phyloP scores from a whole-genome alignment of 2,888 invertebrate genomes.

The Drosophila diplacantha region DNA sequence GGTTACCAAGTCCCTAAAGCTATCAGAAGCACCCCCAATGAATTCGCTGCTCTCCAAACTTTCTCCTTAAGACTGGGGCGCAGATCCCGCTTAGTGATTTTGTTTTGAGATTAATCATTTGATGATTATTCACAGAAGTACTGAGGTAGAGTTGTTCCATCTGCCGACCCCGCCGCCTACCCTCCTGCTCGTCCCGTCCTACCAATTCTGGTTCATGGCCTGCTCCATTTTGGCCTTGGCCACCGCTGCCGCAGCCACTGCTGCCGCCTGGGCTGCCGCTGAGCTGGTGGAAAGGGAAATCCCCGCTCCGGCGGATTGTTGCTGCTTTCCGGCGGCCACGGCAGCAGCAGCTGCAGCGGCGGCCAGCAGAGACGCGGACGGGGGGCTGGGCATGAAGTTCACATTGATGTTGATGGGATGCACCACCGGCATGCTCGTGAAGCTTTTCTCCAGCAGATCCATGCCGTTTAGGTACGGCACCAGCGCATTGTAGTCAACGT shows the following conservation, averaged over 20 bases:
- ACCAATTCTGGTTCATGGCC: conserved; percentile 77
- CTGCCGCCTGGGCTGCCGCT: conserved; percentile 52
- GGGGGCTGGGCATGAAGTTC: conserved; percentile 81
- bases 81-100: conserved; percentile 29
- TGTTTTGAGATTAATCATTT: conserved; percentile 64
- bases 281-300: conserved; percentile 33
- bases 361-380: conserved; percentile 67
- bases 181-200: conserved; percentile 13
- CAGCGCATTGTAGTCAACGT: conserved; percentile 86
- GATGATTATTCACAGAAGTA: conserved; percentile 74
- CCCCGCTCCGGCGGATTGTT: conserved; percentile 42
- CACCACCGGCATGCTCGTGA: conserved; percentile 80
- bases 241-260: conserved; percentile 52
- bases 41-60: conserved; percentile 3
- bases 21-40: conserved; percentile 11
- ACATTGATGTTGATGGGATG: conserved; percentile 95
- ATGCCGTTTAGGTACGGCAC: conserved; percentile 83
- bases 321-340: conserved; percentile 68
- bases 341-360: conserved; percentile 70
- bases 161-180: conserved; percentile 14
- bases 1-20: neutral
- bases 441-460: conserved; percentile 80
- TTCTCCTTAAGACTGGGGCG: conserved; percentile 3
- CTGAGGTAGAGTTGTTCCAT: conserved; percentile 75
- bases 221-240: conserved; percentile 75